Conservation (phyloP, 2,888 invertebrate genomes). For the Mechanitis mazaeus region DNA sequence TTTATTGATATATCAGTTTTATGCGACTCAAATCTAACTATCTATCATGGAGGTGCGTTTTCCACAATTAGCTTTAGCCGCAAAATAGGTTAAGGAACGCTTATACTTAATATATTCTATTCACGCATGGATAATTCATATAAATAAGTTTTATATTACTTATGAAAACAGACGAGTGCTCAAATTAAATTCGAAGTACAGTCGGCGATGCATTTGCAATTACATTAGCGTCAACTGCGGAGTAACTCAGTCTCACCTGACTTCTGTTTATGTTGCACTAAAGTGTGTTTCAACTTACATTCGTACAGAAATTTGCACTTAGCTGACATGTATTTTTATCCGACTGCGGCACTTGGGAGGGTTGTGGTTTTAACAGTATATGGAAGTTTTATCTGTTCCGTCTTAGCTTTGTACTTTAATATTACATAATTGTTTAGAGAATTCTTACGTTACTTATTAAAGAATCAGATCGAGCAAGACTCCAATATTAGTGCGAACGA, state of each 20-base stretch:
- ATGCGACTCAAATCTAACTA: too few species aligned
- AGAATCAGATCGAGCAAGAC: too few species aligned
- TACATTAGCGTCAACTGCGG: conserved; percentile 25
- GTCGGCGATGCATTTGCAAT: conserved; percentile 27
- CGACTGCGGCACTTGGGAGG: background rate
- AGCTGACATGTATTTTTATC: conserved; percentile 12
- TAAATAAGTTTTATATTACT: conserved; percentile 8
- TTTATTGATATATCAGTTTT: background rate
- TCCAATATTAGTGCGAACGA: too few species aligned
- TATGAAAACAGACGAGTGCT: conserved; percentile 7
- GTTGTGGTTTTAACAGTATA: background rate
- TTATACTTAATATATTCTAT: background rate
- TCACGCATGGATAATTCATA: background rate
- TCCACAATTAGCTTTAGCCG: too few species aligned
- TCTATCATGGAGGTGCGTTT: too few species aligned
- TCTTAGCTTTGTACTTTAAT: background rate
- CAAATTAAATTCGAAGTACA: conserved; percentile 26
- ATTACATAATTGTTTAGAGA: background rate
- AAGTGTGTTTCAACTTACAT: conserved; percentile 7
- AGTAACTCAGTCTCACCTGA: conserved; percentile 17
- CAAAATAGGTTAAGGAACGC: background rate
- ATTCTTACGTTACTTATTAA: background rate
- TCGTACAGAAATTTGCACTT: conserved; percentile 19
- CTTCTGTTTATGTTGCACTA: conserved; percentile 16
- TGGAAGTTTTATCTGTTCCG: background rate